A percentile compares a stretch with the other conserved stretches of the same genome.
These are phyloP conservation scores for Creontiades dilutus DNA, from an alignment of 2,888 invertebrate genomes.

Conservation along the genomic window DNA sequence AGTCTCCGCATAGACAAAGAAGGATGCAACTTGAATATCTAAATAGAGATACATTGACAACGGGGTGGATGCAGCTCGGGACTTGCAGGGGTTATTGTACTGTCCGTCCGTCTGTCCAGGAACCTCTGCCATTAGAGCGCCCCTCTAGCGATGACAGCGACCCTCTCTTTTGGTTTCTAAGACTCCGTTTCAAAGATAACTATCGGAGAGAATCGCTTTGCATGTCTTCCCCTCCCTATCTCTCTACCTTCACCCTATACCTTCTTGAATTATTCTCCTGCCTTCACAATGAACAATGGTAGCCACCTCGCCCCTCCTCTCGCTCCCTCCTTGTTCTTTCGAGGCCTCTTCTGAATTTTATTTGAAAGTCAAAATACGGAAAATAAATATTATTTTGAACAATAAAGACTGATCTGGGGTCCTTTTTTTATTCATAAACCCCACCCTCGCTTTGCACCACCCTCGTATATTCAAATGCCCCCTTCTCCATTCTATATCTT, in stretches of 20 bases:
- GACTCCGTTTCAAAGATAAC: conserved; percentile 36
- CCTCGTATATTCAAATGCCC: conserved; percentile 59
- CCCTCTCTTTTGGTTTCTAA: conserved; percentile 37
- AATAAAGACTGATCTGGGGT: conserved; percentile 61
- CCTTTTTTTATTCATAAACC: conserved; percentile 67
- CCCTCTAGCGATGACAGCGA: conserved; percentile 31
- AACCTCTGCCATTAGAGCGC: conserved; percentile 44
- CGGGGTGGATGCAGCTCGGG: background rate
- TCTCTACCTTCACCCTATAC: background rate
- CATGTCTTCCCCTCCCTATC: conserved; percentile 43
- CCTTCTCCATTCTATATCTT: background rate
- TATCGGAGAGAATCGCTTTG: conserved; percentile 64
- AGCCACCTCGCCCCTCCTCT: conserved; percentile 15
- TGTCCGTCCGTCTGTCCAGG: conserved; percentile 64
- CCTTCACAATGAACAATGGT: conserved; percentile 69
- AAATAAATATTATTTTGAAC: conserved; percentile 70
- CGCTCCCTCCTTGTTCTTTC: too few species aligned
- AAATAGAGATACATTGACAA: conserved; percentile 69
- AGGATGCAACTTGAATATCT: conserved; percentile 66
- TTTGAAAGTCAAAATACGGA: conserved; percentile 70
- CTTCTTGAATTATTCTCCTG: conserved; percentile 63
- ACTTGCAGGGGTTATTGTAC: conserved; percentile 53
- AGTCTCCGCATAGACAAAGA: conserved; percentile 61
- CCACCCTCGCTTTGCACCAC: conserved; percentile 19
- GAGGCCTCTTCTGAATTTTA: conserved; percentile 58